phyloP scores from a whole-genome alignment of 1,140 invertebrate genomes.

The Drosophila ercepeae region DNA sequence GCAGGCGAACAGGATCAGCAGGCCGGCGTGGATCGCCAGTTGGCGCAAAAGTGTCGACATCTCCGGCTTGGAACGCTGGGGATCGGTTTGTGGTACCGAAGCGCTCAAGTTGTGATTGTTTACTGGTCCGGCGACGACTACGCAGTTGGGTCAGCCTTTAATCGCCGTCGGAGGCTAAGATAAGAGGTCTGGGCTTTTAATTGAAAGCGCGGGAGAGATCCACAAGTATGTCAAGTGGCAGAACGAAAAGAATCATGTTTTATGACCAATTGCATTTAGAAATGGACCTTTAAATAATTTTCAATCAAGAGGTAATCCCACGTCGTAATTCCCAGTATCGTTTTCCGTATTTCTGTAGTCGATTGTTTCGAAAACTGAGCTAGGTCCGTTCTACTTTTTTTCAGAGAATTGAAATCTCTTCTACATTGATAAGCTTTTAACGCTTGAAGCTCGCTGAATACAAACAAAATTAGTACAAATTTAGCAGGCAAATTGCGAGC shows the following conservation, averaged over 20 bases:
- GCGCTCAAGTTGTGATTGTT: constrained; percentile 48
- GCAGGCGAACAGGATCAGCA: constrained; percentile 55
- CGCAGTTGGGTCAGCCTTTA: constrained; percentile 20
- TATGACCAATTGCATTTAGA: constrained; percentile 11
- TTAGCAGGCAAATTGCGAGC: constrained; percentile 52
- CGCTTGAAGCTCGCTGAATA: neutral
- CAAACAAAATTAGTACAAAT: constrained; percentile 52
- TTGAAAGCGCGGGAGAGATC: constrained; percentile 20
- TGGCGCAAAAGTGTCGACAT: constrained; percentile 52
- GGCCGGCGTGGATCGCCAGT: constrained; percentile 34
- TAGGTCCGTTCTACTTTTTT: constrained; percentile 9
- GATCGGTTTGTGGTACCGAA: constrained; percentile 17
- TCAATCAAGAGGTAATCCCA: neutral
- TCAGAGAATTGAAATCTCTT: constrained; percentile 14
- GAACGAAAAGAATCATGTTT: constrained; percentile 17
- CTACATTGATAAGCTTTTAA: constrained; percentile 50
- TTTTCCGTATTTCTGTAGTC: neutral
- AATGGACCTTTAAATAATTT: neutral
- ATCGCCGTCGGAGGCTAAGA: constrained; percentile 42
- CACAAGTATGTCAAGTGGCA: constrained; percentile 31
- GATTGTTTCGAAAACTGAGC: constrained; percentile 1
- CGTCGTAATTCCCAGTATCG: neutral
- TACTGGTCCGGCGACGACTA: constrained; percentile 46
- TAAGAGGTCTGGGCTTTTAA: constrained; percentile 48
- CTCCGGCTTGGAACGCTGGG: neutral